Evolutionary conservation across 2,113 vertebrate genomes (phyloP).

Genomic region (Lamprologus lemairii): DNA sequence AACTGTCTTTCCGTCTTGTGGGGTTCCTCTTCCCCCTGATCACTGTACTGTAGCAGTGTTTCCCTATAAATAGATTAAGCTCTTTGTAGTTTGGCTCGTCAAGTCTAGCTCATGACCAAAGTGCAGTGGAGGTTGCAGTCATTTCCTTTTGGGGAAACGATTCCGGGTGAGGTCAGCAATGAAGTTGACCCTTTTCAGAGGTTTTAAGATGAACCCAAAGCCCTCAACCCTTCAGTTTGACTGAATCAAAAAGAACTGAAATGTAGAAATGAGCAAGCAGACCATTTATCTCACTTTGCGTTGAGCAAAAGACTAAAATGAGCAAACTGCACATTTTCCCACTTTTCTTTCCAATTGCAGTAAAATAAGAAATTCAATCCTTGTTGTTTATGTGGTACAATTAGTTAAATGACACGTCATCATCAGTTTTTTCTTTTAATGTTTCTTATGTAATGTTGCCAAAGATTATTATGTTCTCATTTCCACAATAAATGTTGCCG

Average conservation of each 20-base stretch:
- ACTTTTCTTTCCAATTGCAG: conserved; percentile 1
- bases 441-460: conserved; percentile 3
- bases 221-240: background rate
- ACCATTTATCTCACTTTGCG: background rate
- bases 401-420: conserved; percentile 8
- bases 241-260: background rate
- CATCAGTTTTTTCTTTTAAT: background rate
- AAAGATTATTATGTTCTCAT: conserved; percentile 32
- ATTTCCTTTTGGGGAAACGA: conserved; percentile 68
- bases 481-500: conserved; percentile 48
- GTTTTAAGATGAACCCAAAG: conserved; percentile 51
- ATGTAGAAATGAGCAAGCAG: background rate
- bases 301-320: background rate
- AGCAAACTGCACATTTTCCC: conserved; percentile 1
- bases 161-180: conserved; percentile 39
- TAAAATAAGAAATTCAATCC: background rate
- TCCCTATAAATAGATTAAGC: conserved; percentile 75
- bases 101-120: conserved; percentile 47
- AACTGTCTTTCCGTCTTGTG: conserved; percentile 31
- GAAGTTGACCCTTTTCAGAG: conserved; percentile 48
- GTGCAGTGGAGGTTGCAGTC: conserved; percentile 49
- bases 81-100: conserved; percentile 46
- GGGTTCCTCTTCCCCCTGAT: conserved; percentile 31
- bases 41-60: conserved; percentile 61
- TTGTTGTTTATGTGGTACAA: conserved; percentile 1